A percentile compares a stretch with the other conserved stretches of the same genome.
phyloP scores from a whole-genome alignment of 2,113 vertebrate species.

The human region DNA sequence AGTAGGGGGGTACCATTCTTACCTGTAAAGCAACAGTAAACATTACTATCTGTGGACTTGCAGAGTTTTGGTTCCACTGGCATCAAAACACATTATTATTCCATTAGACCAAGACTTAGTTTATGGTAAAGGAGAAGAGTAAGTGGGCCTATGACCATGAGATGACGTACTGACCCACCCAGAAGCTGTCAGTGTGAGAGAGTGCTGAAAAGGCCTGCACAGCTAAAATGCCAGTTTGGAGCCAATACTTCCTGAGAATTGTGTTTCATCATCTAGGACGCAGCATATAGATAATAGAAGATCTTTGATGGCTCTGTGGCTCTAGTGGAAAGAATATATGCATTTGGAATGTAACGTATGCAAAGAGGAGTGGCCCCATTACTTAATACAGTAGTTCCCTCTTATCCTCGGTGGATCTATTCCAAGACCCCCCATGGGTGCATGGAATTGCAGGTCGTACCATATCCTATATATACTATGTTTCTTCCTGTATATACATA shows the following conservation, averaged over 20 bases:
- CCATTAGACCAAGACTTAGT: background rate
- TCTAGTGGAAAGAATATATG: background rate
- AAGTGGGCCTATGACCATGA: background rate
- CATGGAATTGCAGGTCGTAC: too few species aligned
- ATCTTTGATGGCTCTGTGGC: background rate
- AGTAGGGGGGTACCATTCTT: background rate
- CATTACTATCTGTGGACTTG: background rate
- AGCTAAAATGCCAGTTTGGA: background rate
- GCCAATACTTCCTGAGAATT: background rate
- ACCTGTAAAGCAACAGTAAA: background rate
- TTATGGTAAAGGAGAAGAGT: background rate
- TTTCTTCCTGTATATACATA: too few species aligned
- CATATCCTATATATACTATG: too few species aligned
- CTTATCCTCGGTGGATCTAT: too few species aligned
- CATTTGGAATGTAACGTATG: background rate
- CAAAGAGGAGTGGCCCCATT: background rate
- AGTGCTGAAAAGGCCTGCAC: background rate
- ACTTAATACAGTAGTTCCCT: too few species aligned
- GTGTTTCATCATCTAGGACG: too few species aligned
- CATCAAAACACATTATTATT: background rate
- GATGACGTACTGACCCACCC: background rate
- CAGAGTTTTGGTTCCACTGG: background rate
- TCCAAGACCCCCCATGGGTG: too few species aligned
- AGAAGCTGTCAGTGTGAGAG: background rate
- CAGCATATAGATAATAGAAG: background rate